These are phyloP conservation scores for Pachyuromys duprasi DNA, from an alignment of 2,797 vertebrate species.

Conservation along the genomic window DNA sequence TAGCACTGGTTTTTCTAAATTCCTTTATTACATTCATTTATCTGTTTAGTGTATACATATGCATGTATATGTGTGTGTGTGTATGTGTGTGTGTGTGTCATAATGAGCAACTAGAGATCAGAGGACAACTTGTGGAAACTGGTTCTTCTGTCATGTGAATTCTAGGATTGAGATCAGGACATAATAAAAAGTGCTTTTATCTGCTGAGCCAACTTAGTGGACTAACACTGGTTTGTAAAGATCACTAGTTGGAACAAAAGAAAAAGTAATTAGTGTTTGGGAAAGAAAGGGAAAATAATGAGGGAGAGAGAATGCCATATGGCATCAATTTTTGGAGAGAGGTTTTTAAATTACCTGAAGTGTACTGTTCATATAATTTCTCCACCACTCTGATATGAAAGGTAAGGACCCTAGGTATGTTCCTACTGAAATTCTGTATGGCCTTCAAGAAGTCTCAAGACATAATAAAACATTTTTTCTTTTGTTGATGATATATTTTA, in stretches of 20 bases:
- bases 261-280: too few species aligned
- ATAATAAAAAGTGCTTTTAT: neutral
- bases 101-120: neutral
- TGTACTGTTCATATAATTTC: neutral
- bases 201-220: neutral
- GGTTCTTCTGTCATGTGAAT: neutral
- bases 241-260: neutral
- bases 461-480: neutral
- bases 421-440: neutral
- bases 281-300: too few species aligned
- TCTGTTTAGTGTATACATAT: neutral
- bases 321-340: neutral
- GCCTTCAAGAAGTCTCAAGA: neutral
- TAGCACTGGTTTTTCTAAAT: neutral
- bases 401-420: neutral
- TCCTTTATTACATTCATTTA: neutral
- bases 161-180: neutral
- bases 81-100: neutral
- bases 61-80: too few species aligned
- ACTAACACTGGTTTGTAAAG: neutral
- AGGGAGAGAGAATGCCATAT: too few species aligned
- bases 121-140: neutral
- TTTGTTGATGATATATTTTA: neutral
- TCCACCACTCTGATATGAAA: neutral
- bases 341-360: neutral